Base-by-base conservation (phyloP, 2,113 vertebrate species). In the Syngnathus scovelli region DNA sequence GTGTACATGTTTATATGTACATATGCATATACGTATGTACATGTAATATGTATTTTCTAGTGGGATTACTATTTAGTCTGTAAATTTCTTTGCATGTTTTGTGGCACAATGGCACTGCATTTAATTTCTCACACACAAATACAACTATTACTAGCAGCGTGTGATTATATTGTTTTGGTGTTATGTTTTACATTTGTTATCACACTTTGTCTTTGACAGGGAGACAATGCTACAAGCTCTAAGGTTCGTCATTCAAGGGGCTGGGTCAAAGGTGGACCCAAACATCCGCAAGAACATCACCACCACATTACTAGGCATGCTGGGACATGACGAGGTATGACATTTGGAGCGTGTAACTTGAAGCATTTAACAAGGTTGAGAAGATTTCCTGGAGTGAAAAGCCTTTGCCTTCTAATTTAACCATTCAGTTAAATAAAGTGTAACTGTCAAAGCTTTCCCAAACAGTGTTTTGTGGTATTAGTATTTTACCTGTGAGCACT, bases 221-320 rank as follows among this genome's bases (percentile, higher is more conserved):
- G 97, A 99, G 85, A 98, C 96, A 0, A 98, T 98, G 94, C 91
- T 99, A 64, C 97, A 99, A 63, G 95, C 97, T 10, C 87, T 99
- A 75, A 88, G 97, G 68, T 98, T 98, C 66, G 95, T 98, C 74
- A 98, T 96, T 61, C 94, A 93, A 83, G 96, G 97, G 55, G 96
- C 95, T 2, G 96, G 96, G 63, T 92, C 92, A 69, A 98, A 98
- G 87, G 96, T 98, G 46, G 97, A 99, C 74, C 91, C 91, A 51
- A 39, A 83, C 23, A 94, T 99, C 69, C 91, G 93, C 89, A 98
- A 96, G 83, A 98, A 88, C 77, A 93, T 96, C 79, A 90, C 90
- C 84, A 92, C 85, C 0, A 90, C 92, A 67, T 90, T 99, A 68
- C 92, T 98, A 0, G 91, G 93, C 89, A 98, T 98, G 96, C 89